Evolutionary conservation across 2,113 vertebrate species (phyloP).

Genomic region (Microtus ochrogaster): DNA sequence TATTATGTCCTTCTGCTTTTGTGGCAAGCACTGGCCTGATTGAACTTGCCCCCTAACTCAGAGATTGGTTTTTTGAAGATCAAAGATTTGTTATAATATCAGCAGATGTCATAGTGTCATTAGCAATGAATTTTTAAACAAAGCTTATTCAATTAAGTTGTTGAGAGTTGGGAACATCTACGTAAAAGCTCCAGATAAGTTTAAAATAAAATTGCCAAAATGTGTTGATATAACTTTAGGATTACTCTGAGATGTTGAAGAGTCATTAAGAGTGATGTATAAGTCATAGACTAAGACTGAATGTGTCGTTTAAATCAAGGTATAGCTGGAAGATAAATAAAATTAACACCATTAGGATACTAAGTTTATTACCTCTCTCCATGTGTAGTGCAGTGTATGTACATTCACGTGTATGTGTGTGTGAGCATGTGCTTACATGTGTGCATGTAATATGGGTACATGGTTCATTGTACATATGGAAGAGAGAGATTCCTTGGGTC

Average conservation of each 20-base stretch:
- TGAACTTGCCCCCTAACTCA: not conserved
- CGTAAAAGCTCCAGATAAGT: not conserved
- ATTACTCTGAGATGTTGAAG: not conserved
- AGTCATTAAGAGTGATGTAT: not conserved
- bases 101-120: not conserved
- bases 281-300: not conserved
- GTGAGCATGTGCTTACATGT: no score
- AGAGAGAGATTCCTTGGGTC: no score
- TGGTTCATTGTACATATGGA: no score
- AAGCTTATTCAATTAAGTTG: slow-evolving; percentile 30
- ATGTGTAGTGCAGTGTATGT: no score
- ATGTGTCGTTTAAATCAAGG: slow-evolving; percentile 23
- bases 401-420: no score
- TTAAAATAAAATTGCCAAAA: not conserved
- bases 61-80: not conserved
- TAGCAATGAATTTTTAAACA: slow-evolving; percentile 2
- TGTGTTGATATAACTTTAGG: not conserved
- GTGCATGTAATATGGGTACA: no score
- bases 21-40: not conserved
- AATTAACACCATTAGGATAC: not conserved
- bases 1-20: no score
- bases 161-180: not conserved
- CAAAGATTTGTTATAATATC: slow-evolving; percentile 3
- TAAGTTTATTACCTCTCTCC: not conserved
- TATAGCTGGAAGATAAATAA: not conserved